Conservation (phyloP, 2,888 invertebrate species). For the Eristalis intricaria region DNA sequence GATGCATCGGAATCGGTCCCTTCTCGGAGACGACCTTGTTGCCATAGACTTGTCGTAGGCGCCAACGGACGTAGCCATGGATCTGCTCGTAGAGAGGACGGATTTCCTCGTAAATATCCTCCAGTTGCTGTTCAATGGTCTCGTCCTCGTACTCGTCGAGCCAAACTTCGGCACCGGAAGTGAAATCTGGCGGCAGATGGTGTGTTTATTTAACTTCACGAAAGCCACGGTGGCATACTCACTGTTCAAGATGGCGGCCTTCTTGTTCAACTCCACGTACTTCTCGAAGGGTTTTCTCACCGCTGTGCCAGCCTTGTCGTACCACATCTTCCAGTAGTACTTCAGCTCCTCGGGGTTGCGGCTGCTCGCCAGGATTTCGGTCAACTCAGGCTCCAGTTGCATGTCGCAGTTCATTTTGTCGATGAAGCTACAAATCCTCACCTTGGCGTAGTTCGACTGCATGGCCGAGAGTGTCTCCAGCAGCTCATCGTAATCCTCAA, state of each 20-base stretch:
- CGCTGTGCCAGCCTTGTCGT: slow-evolving; percentile 87
- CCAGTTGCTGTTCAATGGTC: slow-evolving; percentile 87
- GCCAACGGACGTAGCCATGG: slow-evolving; percentile 90
- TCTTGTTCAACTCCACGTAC: slow-evolving; percentile 86
- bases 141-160: slow-evolving; percentile 87
- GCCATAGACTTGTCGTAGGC: slow-evolving; percentile 87
- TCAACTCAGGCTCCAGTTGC: slow-evolving; percentile 89
- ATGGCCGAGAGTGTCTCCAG: slow-evolving; percentile 86
- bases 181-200: slow-evolving; percentile 83
- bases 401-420: slow-evolving; percentile 86
- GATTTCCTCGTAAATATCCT: slow-evolving; percentile 87
- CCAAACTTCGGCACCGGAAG: slow-evolving; percentile 87
- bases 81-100: slow-evolving; percentile 91
- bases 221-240: slow-evolving; percentile 72
- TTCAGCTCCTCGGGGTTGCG: slow-evolving; percentile 89
- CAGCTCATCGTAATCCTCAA: slow-evolving; percentile 85
- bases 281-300: slow-evolving; percentile 85
- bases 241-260: slow-evolving; percentile 89
- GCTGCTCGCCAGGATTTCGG: slow-evolving; percentile 86
- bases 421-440: slow-evolving; percentile 88
- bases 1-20: slow-evolving; percentile 90
- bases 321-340: slow-evolving; percentile 90
- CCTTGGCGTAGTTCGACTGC: slow-evolving; percentile 89
- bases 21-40: slow-evolving; percentile 84
- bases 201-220: neutral